Percentiles rank a stretch among this genome's conserved stretches.
These are phyloP conservation scores for Microhierax caerulescens DNA, from an alignment of 2,797 vertebrate species.

Conservation along the genomic window DNA sequence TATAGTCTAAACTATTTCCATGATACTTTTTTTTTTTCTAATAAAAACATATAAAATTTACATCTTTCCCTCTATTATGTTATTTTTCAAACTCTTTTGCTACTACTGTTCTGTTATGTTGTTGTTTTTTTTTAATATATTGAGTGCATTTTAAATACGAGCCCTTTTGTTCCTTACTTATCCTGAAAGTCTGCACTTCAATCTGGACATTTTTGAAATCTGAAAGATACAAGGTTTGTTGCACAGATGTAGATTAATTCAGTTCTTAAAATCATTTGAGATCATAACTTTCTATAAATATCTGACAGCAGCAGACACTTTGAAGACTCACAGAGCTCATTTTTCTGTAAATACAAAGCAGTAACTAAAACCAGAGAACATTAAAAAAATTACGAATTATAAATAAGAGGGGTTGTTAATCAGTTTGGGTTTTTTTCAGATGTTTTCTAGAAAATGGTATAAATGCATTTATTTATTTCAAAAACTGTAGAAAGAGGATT, in stretches of 20 bases:
- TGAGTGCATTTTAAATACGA: not conserved
- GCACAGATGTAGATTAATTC: not conserved
- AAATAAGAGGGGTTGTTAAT: not conserved
- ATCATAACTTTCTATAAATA: conserved; percentile 37
- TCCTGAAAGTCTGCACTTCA: not conserved
- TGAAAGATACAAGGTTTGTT: not conserved
- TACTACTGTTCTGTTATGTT: not conserved
- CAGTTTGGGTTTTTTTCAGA: not conserved
- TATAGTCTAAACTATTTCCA: not conserved
- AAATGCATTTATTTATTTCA: not conserved
- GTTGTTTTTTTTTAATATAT: not conserved
- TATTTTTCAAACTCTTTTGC: not conserved
- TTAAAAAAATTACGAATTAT: not conserved
- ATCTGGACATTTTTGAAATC: not conserved
- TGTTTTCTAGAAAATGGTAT: not conserved
- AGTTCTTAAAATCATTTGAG: conserved; percentile 14
- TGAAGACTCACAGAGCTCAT: not conserved
- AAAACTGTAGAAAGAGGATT: not conserved
- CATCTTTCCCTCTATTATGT: not conserved
- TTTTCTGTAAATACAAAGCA: conserved; percentile 16
- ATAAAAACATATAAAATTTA: not conserved
- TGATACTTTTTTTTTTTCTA: not conserved
- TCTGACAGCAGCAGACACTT: not conserved
- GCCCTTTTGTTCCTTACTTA: not conserved
- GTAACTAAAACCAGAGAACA: conserved; percentile 39